Evolutionary conservation across 2,797 vertebrate genomes (phyloP).

Genomic region (Garrulus glandarius): DNA sequence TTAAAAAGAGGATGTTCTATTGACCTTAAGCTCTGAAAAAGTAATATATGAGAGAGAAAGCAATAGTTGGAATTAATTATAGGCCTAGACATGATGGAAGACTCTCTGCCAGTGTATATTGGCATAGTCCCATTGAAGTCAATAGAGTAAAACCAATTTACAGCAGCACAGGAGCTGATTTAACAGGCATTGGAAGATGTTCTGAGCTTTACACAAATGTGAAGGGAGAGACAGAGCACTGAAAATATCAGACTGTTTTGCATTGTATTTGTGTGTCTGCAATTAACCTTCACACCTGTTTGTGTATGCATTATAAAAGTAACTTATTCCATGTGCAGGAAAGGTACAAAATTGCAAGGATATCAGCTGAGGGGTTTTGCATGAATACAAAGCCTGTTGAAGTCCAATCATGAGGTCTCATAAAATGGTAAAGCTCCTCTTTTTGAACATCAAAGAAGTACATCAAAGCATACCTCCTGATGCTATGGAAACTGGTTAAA

Average conservation of each 20-base stretch:
- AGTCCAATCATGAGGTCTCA: neutral
- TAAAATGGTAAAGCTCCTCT: neutral
- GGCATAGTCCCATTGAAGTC: neutral
- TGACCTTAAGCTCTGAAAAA: slow-evolving; percentile 23
- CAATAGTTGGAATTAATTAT: slow-evolving; percentile 17
- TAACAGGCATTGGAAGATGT: neutral
- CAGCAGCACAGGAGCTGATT: neutral
- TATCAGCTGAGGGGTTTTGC: neutral
- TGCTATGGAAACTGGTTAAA: slow-evolving; percentile 25
- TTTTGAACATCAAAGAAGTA: slow-evolving; percentile 38
- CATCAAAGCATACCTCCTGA: slow-evolving; percentile 36
- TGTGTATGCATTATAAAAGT: neutral
- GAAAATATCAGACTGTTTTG: neutral
- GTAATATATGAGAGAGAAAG: neutral
- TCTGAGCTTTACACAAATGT: neutral
- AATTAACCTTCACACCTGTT: neutral
- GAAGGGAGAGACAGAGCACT: neutral
- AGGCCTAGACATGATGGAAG: neutral
- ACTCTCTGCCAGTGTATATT: neutral
- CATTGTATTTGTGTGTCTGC: neutral
- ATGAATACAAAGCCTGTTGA: neutral
- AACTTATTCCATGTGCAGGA: neutral
- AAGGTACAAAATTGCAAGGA: neutral
- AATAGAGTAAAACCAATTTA: slow-evolving; percentile 31
- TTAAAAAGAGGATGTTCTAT: neutral